phyloP scores from a whole-genome alignment of 64 coral and sea anemone genomes.

The Pachyseris speciosa region DNA sequence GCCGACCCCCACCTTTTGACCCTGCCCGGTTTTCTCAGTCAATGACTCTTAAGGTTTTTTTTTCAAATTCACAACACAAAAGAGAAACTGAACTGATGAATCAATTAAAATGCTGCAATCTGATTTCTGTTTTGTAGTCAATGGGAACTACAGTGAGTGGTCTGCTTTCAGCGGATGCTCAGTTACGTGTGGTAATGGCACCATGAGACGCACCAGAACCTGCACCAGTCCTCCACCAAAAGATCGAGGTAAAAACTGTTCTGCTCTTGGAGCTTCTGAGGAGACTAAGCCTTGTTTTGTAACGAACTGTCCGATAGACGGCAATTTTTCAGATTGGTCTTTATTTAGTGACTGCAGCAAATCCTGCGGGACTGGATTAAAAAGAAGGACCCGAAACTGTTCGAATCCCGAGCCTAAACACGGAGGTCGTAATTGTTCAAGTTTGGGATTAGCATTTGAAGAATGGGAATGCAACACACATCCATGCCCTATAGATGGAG shows the following conservation, averaged over 20 bases:
- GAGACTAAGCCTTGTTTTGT: slow-evolving; percentile 60
- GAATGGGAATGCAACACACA: slow-evolving; percentile 52
- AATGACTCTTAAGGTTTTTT: too few relatives aligned
- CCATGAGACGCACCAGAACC: slow-evolving; percentile 35
- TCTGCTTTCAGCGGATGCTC: slow-evolving; percentile 59
- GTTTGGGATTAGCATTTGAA: slow-evolving; percentile 42
- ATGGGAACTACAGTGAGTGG: slow-evolving; percentile 73
- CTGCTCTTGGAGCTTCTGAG: slow-evolving; percentile 33
- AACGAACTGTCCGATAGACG: slow-evolving; percentile 39
- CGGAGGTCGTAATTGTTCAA: slow-evolving; percentile 64
- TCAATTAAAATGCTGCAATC: too few relatives aligned
- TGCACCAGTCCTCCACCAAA: slow-evolving; percentile 52
- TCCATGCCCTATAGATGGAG: slow-evolving; percentile 82
- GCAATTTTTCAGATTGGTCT: slow-evolving; percentile 69
- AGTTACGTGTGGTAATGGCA: slow-evolving; percentile 62
- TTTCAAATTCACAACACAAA: too few relatives aligned
- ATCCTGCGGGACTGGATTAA: slow-evolving; percentile 62
- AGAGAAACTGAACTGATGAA: too few relatives aligned
- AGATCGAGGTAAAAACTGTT: slow-evolving; percentile 64
- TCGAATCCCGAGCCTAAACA: slow-evolving; percentile 57
- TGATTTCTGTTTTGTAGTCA: slow-evolving; percentile 1
- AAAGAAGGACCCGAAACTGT: slow-evolving; percentile 59
- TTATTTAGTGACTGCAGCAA: slow-evolving; percentile 60
- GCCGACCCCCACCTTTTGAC: too few relatives aligned
- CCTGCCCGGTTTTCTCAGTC: too few relatives aligned